Percentiles rank a stretch among this genome's conserved stretches.
Evolutionary conservation across 2,888 invertebrate species (phyloP).

Genomic region (Endotricha flammealis): DNA sequence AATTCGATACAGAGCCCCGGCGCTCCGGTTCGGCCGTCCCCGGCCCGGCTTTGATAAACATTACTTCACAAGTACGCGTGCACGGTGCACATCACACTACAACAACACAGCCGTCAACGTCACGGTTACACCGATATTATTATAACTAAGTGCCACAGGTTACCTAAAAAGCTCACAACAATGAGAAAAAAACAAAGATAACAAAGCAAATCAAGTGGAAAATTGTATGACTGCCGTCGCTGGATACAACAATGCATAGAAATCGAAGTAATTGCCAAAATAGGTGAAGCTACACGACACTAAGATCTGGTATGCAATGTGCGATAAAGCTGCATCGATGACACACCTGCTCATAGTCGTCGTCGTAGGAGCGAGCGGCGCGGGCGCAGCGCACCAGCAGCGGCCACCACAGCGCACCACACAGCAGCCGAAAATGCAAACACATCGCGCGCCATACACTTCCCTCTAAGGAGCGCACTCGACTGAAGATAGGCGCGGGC

Average conservation of each 20-base stretch:
- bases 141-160: constrained; percentile 51
- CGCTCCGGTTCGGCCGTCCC: constrained; percentile 77
- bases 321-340: constrained; percentile 54
- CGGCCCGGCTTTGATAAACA: constrained; percentile 74
- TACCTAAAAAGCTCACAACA: constrained; percentile 59
- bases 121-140: constrained; percentile 47
- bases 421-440: constrained; percentile 72
- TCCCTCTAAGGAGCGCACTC: constrained; percentile 70
- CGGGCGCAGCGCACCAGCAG: constrained; percentile 66
- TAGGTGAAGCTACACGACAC: constrained; percentile 60
- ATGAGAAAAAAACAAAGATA: constrained; percentile 42
- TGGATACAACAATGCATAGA: constrained; percentile 31
- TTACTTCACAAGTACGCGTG: constrained; percentile 58
- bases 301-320: constrained; percentile 39
- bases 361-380: constrained; percentile 61
- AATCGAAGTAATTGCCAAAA: constrained; percentile 46
- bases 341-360: constrained; percentile 75
- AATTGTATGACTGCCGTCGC: constrained; percentile 55
- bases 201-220: constrained; percentile 64
- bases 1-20: constrained; percentile 84
- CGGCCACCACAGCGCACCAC: constrained; percentile 75
- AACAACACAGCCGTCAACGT: constrained; percentile 33
- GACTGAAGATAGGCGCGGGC: constrained; percentile 70
- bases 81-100: constrained; percentile 64
- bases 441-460: constrained; percentile 76